Conservation (phyloP, 2,888 invertebrate species). For the Apocheima hispidaria region DNA sequence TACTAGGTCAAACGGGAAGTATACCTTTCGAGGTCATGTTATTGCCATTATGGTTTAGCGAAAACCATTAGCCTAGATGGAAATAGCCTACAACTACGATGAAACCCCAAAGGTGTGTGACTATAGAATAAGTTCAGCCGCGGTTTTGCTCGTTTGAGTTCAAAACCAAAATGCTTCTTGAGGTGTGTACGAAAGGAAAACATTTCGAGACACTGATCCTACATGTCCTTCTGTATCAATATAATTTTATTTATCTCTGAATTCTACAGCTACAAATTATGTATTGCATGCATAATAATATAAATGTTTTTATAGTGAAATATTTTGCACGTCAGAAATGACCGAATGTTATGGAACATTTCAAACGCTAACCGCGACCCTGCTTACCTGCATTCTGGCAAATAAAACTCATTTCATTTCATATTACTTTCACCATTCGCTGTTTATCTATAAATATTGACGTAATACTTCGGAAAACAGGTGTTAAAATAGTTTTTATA, state of each 20-base stretch:
- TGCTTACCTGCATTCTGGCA: too few relatives aligned
- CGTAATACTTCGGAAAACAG: slow-evolving; percentile 27
- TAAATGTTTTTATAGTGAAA: too few relatives aligned
- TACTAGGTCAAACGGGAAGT: slow-evolving; percentile 16
- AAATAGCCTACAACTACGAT: slow-evolving; percentile 11
- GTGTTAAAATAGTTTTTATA: slow-evolving; percentile 45
- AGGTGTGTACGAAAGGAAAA: not conserved
- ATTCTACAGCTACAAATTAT: not conserved
- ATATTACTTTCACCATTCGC: slow-evolving; percentile 9
- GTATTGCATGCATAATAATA: slow-evolving; percentile 4
- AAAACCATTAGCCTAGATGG: slow-evolving; percentile 32
- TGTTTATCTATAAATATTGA: slow-evolving; percentile 7
- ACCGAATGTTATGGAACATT: too few relatives aligned
- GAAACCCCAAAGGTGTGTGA: slow-evolving; percentile 16
- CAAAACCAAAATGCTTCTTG: not conserved
- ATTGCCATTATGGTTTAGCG: slow-evolving; percentile 20
- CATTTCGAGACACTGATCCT: not conserved
- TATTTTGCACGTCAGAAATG: too few relatives aligned
- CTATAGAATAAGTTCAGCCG: not conserved
- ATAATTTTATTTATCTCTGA: not conserved
- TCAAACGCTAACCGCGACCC: too few relatives aligned
- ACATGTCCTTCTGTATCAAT: not conserved
- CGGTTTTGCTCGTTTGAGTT: not conserved
- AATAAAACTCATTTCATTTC: too few relatives aligned
- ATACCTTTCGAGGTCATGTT: slow-evolving; percentile 24